phyloP scores from a whole-genome alignment of 2,797 vertebrate species.

The Enteromius trimaculatus region DNA sequence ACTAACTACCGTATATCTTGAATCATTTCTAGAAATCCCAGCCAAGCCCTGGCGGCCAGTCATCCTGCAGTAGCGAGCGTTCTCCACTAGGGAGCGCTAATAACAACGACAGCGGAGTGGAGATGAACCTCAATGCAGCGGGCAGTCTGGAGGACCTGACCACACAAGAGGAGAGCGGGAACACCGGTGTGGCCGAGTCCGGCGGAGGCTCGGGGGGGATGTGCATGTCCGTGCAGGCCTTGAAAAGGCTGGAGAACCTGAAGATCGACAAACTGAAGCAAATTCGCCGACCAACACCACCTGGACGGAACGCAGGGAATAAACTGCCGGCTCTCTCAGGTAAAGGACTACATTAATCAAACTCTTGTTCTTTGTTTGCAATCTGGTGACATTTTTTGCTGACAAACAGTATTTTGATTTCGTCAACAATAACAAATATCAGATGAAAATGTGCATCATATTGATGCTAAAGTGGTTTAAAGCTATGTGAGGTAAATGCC shows the following conservation, averaged over 20 bases:
- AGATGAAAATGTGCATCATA: background rate
- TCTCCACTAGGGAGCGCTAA: conserved; percentile 93
- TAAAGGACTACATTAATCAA: conserved; percentile 62
- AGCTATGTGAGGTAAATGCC: background rate
- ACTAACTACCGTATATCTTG: background rate
- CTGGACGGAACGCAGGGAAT: conserved; percentile 73
- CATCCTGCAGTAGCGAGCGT: conserved; percentile 94
- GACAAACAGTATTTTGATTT: background rate
- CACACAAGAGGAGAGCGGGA: conserved; percentile 85
- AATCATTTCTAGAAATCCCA: conserved; percentile 85
- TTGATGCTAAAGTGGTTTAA: background rate
- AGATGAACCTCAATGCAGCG: conserved; percentile 93
- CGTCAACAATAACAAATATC: background rate
- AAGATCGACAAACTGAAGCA: conserved; percentile 95
- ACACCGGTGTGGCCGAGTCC: conserved; percentile 74
- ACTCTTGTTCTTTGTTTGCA: background rate
- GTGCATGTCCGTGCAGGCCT: conserved; percentile 86
- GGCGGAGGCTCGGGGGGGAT: conserved; percentile 77
- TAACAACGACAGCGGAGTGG: conserved; percentile 97
- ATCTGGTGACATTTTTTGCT: background rate
- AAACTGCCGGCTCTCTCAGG: conserved; percentile 89
- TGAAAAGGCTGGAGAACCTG: conserved; percentile 92
- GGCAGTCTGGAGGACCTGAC: conserved; percentile 95
- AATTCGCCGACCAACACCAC: conserved; percentile 81
- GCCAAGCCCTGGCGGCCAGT: conserved; percentile 92